Evolutionary conservation across 1,140 invertebrate species (phyloP), one percentile per base, ranked within the genome.

Genomic region (Physella acuta): DNA sequence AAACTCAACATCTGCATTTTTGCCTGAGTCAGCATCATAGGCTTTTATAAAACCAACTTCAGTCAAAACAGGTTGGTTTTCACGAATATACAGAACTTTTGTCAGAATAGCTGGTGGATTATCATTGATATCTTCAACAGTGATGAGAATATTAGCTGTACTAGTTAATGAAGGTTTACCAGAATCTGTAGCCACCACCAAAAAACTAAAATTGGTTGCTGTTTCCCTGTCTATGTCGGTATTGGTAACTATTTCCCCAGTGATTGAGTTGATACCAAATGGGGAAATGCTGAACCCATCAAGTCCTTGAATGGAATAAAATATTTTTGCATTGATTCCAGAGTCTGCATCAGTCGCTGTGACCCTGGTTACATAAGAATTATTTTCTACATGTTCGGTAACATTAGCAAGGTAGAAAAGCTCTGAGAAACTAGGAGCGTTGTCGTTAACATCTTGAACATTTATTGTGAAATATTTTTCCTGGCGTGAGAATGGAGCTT

Each of bases 61-160:
- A 1, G 1, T 2, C 60, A 62, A 39, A 5, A 37, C 34, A 24
- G 37, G 37, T 17, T 62, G 60, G 26, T 44, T 44, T 30, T 62
- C 60, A 39, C 44, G 31, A 4, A 44, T 26, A n/a, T 44, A 37
- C 14, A 62, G 28, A 14, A 11, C 36, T 11, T 39, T 62, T 17
- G 60, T 62, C 1, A 26, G 5, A 2, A 62, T 30, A 24, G 44
- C 60, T 2, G 60, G 60, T 5, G 60, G 14, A 17, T 62, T 62
- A 34, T 62, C 60, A 37, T 62, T 62, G 8, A 62, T 30, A 26
- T 62, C 60, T 11, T 62, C 36, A n/a, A 62, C 39, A 2, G 17
- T 44, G 60, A 62, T 49, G 31, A 2, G 37, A 11, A 62, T 37
- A 1, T 62, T 1, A 8, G 30, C 60, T 2, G 36, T 44, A 2